Conservation (phyloP, 1,140 invertebrate genomes). For the Cylas formicarius region DNA sequence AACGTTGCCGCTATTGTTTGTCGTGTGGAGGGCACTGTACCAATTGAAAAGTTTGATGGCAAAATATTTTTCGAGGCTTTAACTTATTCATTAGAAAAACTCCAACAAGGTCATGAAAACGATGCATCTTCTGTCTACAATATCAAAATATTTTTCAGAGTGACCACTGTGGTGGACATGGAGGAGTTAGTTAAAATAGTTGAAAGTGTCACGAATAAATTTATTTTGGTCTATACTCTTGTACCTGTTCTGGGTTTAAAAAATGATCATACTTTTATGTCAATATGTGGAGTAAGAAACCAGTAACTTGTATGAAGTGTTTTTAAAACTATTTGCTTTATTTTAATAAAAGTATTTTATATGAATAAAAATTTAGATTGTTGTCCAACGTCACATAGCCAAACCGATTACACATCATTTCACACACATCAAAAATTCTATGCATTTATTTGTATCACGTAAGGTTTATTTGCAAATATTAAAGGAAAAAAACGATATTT, state of each 20-base stretch:
- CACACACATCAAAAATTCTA: too few species aligned
- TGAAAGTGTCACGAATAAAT: slow-evolving; percentile 40
- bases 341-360: slow-evolving; percentile 9
- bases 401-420: not conserved
- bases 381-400: not conserved
- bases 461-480: not conserved
- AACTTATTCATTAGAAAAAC: slow-evolving; percentile 63
- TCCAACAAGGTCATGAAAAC: slow-evolving; percentile 58
- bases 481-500: not conserved
- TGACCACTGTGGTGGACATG: slow-evolving; percentile 49
- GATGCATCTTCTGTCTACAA: slow-evolving; percentile 54
- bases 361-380: slow-evolving; percentile 1
- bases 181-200: slow-evolving; percentile 48
- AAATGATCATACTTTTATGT: slow-evolving; percentile 69
- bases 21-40: slow-evolving; percentile 57
- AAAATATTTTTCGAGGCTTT: slow-evolving; percentile 59
- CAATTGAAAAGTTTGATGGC: slow-evolving; percentile 47
- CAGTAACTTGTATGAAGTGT: slow-evolving; percentile 16
- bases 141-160: slow-evolving; percentile 69
- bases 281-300: slow-evolving; percentile 56
- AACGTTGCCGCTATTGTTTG: slow-evolving; percentile 78
- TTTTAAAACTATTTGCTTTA: not conserved
- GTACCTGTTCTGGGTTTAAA: slow-evolving; percentile 71
- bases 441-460: too few species aligned
- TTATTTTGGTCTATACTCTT: slow-evolving; percentile 60